Base-by-base conservation (phyloP, 2,888 invertebrate genomes). In the Argyresthia goedartella region DNA sequence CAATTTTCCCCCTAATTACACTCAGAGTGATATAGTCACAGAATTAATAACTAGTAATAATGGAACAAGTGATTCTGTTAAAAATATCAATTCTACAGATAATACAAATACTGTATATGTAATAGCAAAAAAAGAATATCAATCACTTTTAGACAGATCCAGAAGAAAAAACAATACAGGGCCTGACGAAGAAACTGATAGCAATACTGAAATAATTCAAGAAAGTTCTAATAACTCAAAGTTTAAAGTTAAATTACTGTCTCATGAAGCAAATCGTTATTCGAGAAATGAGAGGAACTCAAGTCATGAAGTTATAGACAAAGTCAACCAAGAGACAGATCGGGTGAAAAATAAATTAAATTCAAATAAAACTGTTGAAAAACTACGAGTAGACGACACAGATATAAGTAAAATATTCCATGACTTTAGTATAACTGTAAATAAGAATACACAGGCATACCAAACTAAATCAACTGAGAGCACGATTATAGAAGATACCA, bases 371-470 rank as follows among this genome's bases (percentile, higher is more conserved):
- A 69, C 76, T 1, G 78, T 77, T 73, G 82, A 73, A 36, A 81
- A 81, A 56, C 59, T 81, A 1, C 70, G 71, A 63, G 66, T 82
- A 43, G 81, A 85, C 35, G 82, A 85, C 35, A 71, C 59, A 1
- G 79, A 78, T 1, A 67, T 77, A 60, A 69, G 66, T 0, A 82
- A 79, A 61, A 72, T 85, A 58, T 81, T 76, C 53, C 67, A 78
- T 49, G 84, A 84, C 62, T 85, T 80, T 56, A 81, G 75, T 11
- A 75, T 76, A 53, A 85, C 85, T 1, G 71, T 81, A 3, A 75
- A 77, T 55, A 78, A 66, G 66, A 65, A 54, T 55, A 60, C 25
- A 50, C 45, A 39, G 14, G 33, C 53, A 52, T 47, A 59, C 57
- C 53, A 39, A 11, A 25, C 25, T 25, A 8, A 42, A 8, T 42